A percentile compares a stretch with the other conserved stretches of the same genome.
phyloP scores from a whole-genome alignment of 2,113 vertebrate genomes.

The Thamnophis sirtalis region DNA sequence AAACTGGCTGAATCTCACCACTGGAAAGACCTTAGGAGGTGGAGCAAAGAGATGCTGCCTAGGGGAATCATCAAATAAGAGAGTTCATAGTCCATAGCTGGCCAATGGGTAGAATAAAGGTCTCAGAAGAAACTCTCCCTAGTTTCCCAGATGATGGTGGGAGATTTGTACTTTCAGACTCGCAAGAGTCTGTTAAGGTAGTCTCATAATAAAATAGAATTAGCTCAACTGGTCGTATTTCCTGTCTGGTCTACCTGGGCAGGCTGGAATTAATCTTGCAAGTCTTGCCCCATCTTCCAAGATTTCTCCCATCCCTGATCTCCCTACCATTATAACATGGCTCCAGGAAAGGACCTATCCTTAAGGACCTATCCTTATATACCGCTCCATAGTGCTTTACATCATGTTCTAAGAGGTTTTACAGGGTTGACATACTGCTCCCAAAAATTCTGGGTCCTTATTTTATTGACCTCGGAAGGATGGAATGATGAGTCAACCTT shows the following conservation, averaged over 20 bases:
- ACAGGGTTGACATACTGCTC: too few species aligned
- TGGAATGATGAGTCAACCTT: too few species aligned
- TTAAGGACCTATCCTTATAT: background rate
- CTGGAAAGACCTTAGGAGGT: background rate
- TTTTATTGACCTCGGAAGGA: too few species aligned
- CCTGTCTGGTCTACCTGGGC: background rate
- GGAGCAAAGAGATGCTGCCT: background rate
- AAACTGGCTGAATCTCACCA: too few species aligned
- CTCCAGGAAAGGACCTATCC: background rate
- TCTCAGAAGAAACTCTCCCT: background rate
- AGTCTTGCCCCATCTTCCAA: background rate
- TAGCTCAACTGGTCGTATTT: background rate
- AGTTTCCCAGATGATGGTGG: background rate
- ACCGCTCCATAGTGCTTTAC: too few species aligned
- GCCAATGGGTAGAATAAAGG: background rate
- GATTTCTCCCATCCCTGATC: background rate
- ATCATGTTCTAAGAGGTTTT: too few species aligned
- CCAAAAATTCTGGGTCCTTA: too few species aligned
- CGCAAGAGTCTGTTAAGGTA: background rate
- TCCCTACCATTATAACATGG: background rate
- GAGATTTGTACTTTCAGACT: background rate
- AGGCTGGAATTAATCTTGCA: background rate
- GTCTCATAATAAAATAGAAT: background rate
- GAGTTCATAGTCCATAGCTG: background rate
- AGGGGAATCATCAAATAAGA: background rate